Percentiles rank a stretch among this genome's conserved stretches.
phyloP scores from a whole-genome alignment of 2,797 vertebrate species.

The Myotis pilosus region DNA sequence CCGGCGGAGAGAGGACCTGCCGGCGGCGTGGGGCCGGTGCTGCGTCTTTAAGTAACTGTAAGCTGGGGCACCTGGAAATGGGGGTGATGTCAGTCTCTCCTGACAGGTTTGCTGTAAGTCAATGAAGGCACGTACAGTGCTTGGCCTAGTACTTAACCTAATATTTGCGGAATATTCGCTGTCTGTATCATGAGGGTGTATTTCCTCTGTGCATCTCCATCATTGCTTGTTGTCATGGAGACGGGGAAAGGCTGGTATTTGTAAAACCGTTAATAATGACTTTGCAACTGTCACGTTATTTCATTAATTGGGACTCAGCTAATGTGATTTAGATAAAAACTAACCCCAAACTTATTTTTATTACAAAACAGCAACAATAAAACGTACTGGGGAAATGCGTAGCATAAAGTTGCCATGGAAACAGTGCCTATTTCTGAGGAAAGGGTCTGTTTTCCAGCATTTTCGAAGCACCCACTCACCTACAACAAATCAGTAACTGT shows the following conservation, averaged over 20 bases:
- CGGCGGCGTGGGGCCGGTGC: rapidly evolving
- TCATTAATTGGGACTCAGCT: not conserved
- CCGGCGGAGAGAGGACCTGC: not conserved
- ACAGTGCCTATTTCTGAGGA: not conserved
- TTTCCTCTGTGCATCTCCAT: not conserved
- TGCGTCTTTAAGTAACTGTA: not conserved
- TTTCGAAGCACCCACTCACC: not conserved
- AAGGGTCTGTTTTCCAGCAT: not conserved
- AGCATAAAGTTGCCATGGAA: not conserved
- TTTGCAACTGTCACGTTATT: not conserved
- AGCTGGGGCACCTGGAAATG: not conserved
- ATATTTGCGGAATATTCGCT: not conserved
- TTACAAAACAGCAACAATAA: not conserved
- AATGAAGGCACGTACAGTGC: not conserved
- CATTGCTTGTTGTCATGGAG: not conserved
- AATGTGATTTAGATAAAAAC: constrained; percentile 2
- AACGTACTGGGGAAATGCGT: not conserved
- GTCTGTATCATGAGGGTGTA: too few species aligned
- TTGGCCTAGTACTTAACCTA: not conserved
- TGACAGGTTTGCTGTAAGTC: not conserved
- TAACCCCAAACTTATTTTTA: constrained; percentile 18
- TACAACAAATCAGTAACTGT: not conserved
- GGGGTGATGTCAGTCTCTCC: not conserved
- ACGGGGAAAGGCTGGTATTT: not conserved
- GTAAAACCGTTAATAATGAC: not conserved